These are phyloP conservation scores for Helicoverpa assulta DNA, from an alignment of 2,888 invertebrate genomes.

Conservation along the genomic window DNA sequence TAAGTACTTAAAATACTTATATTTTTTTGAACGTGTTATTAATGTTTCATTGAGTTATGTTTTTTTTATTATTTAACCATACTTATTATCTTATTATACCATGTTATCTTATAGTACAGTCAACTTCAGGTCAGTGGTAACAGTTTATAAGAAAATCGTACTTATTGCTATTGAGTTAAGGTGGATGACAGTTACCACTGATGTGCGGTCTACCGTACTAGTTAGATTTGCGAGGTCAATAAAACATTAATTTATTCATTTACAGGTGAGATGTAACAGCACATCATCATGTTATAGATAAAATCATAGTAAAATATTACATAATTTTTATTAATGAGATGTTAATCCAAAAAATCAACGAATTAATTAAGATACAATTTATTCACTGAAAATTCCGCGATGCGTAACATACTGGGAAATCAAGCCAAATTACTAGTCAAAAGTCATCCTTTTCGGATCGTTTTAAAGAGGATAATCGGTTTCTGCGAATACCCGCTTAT, in stretches of 20 bases:
- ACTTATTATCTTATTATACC: neutral
- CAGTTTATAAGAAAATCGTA: too few species aligned
- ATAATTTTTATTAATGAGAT: neutral
- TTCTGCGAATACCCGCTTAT: constrained; percentile 77
- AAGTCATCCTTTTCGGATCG: constrained; percentile 39
- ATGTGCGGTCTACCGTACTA: too few species aligned
- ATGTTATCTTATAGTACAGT: constrained; percentile 1
- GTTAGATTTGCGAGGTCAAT: too few species aligned
- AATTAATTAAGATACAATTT: constrained; percentile 36
- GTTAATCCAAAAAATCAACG: constrained; percentile 33
- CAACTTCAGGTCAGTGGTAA: too few species aligned
- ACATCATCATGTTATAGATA: neutral
- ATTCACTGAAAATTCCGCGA: constrained; percentile 33
- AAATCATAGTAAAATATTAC: neutral
- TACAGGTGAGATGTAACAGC: neutral
- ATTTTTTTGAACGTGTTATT: constrained; percentile 2
- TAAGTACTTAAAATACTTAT: too few species aligned
- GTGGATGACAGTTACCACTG: too few species aligned
- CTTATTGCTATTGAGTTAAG: too few species aligned
- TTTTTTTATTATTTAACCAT: too few species aligned
- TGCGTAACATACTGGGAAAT: constrained; percentile 31
- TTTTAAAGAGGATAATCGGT: constrained; percentile 67
- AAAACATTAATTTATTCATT: neutral
- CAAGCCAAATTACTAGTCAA: constrained; percentile 42
- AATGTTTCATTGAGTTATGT: neutral